phyloP scores from a whole-genome alignment of 1,140 invertebrate genomes.

The Heliconius eleuchia region DNA sequence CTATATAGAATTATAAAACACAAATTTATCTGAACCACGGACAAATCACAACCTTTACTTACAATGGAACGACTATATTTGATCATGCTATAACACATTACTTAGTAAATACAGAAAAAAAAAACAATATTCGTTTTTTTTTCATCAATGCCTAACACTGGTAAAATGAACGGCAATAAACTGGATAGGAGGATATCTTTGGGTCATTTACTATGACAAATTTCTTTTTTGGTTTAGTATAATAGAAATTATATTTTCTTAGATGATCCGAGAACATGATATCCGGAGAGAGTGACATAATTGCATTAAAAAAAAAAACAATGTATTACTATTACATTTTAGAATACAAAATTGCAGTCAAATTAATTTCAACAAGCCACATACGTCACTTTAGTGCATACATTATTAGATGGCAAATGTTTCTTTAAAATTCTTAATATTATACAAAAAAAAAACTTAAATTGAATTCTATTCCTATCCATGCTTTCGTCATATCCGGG shows the following conservation, averaged over 20 bases:
- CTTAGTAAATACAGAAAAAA: not conserved
- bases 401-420: not conserved
- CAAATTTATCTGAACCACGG: not conserved
- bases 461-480: not conserved
- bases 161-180: not conserved
- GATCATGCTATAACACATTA: not conserved
- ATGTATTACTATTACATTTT: not conserved
- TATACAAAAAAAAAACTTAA: not conserved
- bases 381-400: not conserved
- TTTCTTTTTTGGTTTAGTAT: not conserved
- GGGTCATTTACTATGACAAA: not conserved
- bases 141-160: not conserved
- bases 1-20: not conserved
- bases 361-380: not conserved
- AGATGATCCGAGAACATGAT: not conserved
- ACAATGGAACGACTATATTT: not conserved
- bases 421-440: not conserved
- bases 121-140: not conserved
- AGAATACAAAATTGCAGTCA: not conserved
- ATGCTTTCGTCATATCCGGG: not conserved
- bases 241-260: not conserved
- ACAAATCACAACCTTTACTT: conserved; percentile 8
- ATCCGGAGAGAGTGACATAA: not conserved
- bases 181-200: not conserved
- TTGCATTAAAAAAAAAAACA: not conserved